Percentiles rank a stretch among this genome's conserved stretches.
Conservation (phyloP, 2,113 vertebrate species). For the Spea bombifrons region DNA sequence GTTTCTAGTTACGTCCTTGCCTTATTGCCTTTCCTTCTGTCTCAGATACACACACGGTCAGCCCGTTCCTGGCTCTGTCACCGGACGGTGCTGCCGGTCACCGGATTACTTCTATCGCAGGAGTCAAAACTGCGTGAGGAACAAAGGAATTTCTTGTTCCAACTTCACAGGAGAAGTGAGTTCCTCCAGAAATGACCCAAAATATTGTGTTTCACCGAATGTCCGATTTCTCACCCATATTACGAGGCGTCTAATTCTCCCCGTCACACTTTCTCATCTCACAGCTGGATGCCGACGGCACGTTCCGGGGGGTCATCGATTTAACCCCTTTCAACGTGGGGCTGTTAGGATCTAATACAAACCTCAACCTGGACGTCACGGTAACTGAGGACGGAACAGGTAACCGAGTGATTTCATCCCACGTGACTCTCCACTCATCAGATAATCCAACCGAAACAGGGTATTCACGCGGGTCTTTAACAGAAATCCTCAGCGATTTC, state of each 20-base stretch:
- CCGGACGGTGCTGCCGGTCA: conserved; percentile 56
- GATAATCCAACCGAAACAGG: not conserved
- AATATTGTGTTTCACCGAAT: no score
- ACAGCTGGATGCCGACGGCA: conserved; percentile 18
- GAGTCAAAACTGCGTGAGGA: conserved; percentile 45
- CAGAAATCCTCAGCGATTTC: no score
- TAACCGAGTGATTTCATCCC: not conserved
- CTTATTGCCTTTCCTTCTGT: not conserved
- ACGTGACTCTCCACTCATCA: not conserved
- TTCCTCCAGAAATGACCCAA: not conserved
- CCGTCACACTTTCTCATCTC: no score
- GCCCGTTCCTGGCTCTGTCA: conserved; percentile 58
- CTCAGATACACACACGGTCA: conserved; percentile 65
- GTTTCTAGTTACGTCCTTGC: conserved; percentile 3
- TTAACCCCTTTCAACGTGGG: not conserved
- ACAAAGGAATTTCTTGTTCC: conserved; percentile 54
- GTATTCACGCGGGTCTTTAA: not conserved
- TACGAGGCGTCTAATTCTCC: not conserved
- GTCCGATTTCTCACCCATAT: no score
- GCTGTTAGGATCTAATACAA: not conserved
- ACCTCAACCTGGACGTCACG: not conserved
- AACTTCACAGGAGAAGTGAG: conserved; percentile 55
- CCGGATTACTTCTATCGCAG: conserved; percentile 25
- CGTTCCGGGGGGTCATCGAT: not conserved
- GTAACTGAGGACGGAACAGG: conserved; percentile 26